Evolutionary conservation across 2,797 vertebrate genomes (phyloP).

Genomic region (Knipowitschia caucasica): DNA sequence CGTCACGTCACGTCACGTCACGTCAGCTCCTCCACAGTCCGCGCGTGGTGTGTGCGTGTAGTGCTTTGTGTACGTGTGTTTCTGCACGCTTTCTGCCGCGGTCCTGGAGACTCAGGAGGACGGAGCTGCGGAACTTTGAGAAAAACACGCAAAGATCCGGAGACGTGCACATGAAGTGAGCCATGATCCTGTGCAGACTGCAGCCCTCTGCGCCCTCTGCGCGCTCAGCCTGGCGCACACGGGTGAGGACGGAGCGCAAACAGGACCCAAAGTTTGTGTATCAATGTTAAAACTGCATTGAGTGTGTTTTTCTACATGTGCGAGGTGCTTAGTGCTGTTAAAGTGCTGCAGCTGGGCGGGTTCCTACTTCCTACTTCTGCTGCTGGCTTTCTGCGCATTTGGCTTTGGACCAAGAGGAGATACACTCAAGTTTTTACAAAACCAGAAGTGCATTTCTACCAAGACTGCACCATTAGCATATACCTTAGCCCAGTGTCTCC

Average conservation of each 20-base stretch:
- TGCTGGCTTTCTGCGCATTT: neutral
- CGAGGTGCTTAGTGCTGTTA: neutral
- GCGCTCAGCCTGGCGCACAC: constrained; percentile 9
- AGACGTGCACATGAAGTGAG: neutral
- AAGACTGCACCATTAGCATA: too few species aligned
- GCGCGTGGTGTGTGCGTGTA: neutral
- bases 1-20: neutral
- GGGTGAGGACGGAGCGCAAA: constrained; percentile 1
- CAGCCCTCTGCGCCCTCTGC: neutral
- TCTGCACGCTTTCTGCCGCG: neutral
- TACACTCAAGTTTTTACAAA: too few species aligned
- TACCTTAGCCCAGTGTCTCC: too few species aligned
- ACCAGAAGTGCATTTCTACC: too few species aligned
- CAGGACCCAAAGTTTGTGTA: neutral
- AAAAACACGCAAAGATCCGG: neutral
- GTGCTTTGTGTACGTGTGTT: constrained; percentile 8
- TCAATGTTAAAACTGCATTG: neutral
- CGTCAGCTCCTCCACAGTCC: constrained; percentile 3
- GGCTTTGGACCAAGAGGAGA: neutral
- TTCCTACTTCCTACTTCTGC: constrained; percentile 8
- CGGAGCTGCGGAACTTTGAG: too few species aligned
- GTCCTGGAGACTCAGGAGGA: constrained; percentile 2
- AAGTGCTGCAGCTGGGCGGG: constrained; percentile 8
- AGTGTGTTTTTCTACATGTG: too few species aligned
- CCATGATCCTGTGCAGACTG: constrained; percentile 6